Evolutionary conservation across 1,140 invertebrate species (phyloP), one percentile per base, ranked within the genome.

Genomic region (Drosophila miranda): DNA sequence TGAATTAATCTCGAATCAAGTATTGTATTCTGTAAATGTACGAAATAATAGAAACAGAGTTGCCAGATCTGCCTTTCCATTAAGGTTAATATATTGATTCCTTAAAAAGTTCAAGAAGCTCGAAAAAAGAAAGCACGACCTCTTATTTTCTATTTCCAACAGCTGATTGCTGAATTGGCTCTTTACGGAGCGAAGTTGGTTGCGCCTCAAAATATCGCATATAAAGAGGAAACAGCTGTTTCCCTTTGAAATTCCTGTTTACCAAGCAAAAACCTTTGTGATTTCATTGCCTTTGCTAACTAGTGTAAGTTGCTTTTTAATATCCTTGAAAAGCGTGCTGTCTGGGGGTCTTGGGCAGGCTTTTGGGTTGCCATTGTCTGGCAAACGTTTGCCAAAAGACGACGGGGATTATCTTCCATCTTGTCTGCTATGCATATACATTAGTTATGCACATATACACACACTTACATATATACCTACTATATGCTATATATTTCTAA

Each of bases 271-370:
- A 43, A 42, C 14, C 34, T 5, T 13, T 38, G 3, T 11, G 3
- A 2, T 38, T 13, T 13, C 3, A 4, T 2, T 13, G 34, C 34
- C 13, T 38, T 2, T 38, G n/a, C 23, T 13, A 19, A 38, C 9
- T 41, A 62, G 64, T 68, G 64, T 80, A 60, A 34, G 30, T 75
- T 55, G 49, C 49, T 41, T 71, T 64, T 67, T 69, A 78, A 78
- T 78, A 79, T 77, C 59, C 72, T 71, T 67, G 42, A 62, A 71
- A 75, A 59, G 49, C 44, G 30, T 50, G n/a, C 46, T 51, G 44
- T 54, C 52, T 68, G 28, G 58, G 54, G 34, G 34, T 38, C 3
- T 49, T 53, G 56, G 44, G 58, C 42, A 60, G 30, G 42, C 13
- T 34, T 59, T 48, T 43, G 52, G 9, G 23, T 46, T 59, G 50